Evolutionary conservation across 2,113 vertebrate species (phyloP).

Genomic region (Nannobrachium achirus): DNA sequence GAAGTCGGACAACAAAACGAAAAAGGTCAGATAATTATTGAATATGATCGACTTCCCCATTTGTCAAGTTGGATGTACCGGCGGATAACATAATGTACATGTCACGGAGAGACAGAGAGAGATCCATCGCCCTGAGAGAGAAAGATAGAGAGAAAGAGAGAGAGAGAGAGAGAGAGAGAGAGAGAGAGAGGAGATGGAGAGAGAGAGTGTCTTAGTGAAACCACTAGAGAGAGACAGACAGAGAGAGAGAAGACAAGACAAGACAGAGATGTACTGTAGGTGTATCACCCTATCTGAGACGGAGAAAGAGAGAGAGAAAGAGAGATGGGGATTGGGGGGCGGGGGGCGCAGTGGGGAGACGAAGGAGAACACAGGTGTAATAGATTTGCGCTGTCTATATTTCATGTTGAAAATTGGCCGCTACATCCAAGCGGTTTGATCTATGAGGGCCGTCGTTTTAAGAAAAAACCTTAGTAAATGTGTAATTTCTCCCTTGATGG

Average conservation of each 20-base stretch:
- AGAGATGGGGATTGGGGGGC: slow-evolving; percentile 32
- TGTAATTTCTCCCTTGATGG: slow-evolving; percentile 99
- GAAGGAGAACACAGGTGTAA: slow-evolving; percentile 87
- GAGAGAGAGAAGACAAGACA: slow-evolving; percentile 5
- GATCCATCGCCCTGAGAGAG: slow-evolving; percentile 42
- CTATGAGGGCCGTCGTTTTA: slow-evolving; percentile 98
- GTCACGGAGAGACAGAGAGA: slow-evolving; percentile 59
- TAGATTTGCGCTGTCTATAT: slow-evolving; percentile 98
- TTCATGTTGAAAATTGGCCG: slow-evolving; percentile 99
- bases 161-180: neutral
- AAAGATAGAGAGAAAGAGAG: neutral
- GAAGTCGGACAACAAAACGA: slow-evolving; percentile 46
- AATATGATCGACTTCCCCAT: slow-evolving; percentile 71
- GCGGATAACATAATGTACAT: slow-evolving; percentile 69
- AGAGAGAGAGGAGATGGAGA: slow-evolving; percentile 12
- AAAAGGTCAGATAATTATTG: slow-evolving; percentile 73
- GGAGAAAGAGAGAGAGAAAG: slow-evolving; percentile 18
- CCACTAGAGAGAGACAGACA: neutral
- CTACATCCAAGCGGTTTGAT: slow-evolving; percentile 95
- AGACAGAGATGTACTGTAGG: slow-evolving; percentile 66
- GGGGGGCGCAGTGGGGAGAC: slow-evolving; percentile 41
- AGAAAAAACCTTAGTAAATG: slow-evolving; percentile 99
- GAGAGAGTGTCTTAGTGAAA: slow-evolving; percentile 16
- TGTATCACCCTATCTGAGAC: slow-evolving; percentile 29
- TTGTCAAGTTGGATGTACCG: slow-evolving; percentile 62